Base-by-base conservation (phyloP, 2,797 vertebrate genomes). In the Hydrolagus colliei region DNA sequence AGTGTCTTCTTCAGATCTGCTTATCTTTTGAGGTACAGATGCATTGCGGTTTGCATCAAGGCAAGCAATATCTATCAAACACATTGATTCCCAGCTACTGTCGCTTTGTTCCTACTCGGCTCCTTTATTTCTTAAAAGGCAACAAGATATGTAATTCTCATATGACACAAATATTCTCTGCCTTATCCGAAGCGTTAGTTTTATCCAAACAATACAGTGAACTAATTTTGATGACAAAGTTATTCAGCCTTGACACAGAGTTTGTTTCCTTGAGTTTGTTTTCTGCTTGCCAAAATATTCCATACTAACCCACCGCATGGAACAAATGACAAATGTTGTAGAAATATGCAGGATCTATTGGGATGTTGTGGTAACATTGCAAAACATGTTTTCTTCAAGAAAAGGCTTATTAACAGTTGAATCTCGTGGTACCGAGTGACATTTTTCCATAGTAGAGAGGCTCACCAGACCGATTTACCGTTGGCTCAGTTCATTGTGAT, bases 311-410 rank as follows among this genome's bases (percentile, higher is more conserved):
- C 41, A 52, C 41, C 1, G 41, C 41, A 52, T 52, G 79, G 4
- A 68, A 18, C 65, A 9, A 84, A 41, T 68, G 18, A 18, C 16
- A 82, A 20, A 20, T 32, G 20, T 1, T 71, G 41, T 10, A n/a
- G 32, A 8, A 3, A 67, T 71, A 67, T 68, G 10, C 65, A 84
- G 1, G 14, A 84, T 84, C 20, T 35, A 14, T 4, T 67, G 63
- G 9, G 41, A 20, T 71, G 4, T 32, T 84, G 14, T 1, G 12
- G 65, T 20, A 41, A 63, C 1, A 41, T 84, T 10, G 35, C 18
- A 71, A 84, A 84, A 41, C 41, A 41, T 84, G 32, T 84, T 67
- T 68, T 68, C 79, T 71, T 84, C 68, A 10, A n/a, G 32, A 71
- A 67, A 68, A 35, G 13, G 27, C 9, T 32, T 67, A 71, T 32